Evolutionary conservation across 2,113 vertebrate species (phyloP).

Genomic region (Colossoma macropomum): DNA sequence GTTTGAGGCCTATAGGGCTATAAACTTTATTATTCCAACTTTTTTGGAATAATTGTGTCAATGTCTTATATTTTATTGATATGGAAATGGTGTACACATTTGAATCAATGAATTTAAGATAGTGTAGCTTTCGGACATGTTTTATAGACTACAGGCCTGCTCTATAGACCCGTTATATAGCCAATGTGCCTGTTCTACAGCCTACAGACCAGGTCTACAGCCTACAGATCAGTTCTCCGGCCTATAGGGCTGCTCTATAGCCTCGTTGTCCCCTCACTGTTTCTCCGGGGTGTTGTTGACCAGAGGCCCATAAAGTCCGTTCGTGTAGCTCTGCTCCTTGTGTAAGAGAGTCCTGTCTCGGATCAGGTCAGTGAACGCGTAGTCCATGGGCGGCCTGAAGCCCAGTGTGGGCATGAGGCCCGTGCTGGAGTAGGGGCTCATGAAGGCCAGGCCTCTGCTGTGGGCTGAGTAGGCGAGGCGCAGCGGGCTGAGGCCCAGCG

Average conservation of each 20-base stretch:
- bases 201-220: background rate
- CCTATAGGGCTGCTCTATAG: background rate
- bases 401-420: slow-evolving; percentile 95
- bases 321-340: slow-evolving; percentile 91
- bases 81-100: too few species aligned
- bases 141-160: background rate
- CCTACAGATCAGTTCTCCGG: background rate
- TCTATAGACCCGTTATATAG: too few species aligned
- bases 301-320: slow-evolving; percentile 92
- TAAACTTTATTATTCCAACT: too few species aligned
- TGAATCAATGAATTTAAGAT: too few species aligned
- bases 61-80: too few species aligned
- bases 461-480: slow-evolving; percentile 96
- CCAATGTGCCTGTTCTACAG: background rate
- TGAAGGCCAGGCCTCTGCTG: slow-evolving; percentile 97
- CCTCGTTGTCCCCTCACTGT: slow-evolving; percentile 78
- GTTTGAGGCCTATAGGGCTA: too few species aligned
- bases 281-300: slow-evolving; percentile 96
- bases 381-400: slow-evolving; percentile 98
- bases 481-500: slow-evolving; percentile 94
- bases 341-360: slow-evolving; percentile 92
- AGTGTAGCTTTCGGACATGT: background rate
- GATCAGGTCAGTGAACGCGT: slow-evolving; percentile 98
- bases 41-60: too few species aligned
- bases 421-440: slow-evolving; percentile 96